These are phyloP conservation scores for Neomicropteryx cornuta DNA, from an alignment of 1,140 invertebrate genomes.

Conservation along the genomic window DNA sequence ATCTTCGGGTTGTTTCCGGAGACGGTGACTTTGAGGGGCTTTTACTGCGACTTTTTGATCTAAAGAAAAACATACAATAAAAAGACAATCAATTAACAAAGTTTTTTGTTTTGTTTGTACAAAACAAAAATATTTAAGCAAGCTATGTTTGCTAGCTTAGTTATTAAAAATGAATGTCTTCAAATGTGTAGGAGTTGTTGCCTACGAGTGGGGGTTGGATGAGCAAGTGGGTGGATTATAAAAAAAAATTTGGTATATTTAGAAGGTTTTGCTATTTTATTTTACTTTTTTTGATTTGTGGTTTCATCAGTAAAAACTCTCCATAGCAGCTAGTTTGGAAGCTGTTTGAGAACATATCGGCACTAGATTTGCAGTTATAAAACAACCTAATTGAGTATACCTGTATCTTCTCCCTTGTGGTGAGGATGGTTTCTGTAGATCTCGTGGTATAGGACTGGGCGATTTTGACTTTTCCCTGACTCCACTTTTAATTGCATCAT, in stretches of 20 bases:
- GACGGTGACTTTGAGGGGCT: constrained; percentile 41
- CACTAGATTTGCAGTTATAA: neutral
- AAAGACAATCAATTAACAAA: constrained; percentile 2
- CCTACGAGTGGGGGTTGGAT: too few relatives aligned
- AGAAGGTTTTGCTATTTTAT: too few relatives aligned
- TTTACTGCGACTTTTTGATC: constrained; percentile 43
- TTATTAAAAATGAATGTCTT: neutral
- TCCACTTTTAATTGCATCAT: constrained; percentile 67
- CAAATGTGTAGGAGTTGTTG: neutral
- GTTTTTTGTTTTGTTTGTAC: neutral
- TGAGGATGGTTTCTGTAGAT: constrained; percentile 62
- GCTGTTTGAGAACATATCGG: too few relatives aligned
- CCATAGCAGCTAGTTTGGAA: too few relatives aligned
- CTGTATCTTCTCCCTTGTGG: constrained; percentile 62
- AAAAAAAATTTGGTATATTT: too few relatives aligned
- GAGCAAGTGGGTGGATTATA: too few relatives aligned
- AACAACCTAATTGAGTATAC: constrained; percentile 29
- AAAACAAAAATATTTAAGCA: neutral
- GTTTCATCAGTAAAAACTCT: neutral
- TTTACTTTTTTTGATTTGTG: constrained; percentile 1
- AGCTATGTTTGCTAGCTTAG: neutral
- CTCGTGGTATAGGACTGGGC: constrained; percentile 61
- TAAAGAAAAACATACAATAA: constrained; percentile 11
- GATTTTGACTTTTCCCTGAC: constrained; percentile 58
- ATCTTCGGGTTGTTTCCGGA: constrained; percentile 46